phyloP scores from a whole-genome alignment of 2,797 vertebrate species.

The Rachycentron canadum region DNA sequence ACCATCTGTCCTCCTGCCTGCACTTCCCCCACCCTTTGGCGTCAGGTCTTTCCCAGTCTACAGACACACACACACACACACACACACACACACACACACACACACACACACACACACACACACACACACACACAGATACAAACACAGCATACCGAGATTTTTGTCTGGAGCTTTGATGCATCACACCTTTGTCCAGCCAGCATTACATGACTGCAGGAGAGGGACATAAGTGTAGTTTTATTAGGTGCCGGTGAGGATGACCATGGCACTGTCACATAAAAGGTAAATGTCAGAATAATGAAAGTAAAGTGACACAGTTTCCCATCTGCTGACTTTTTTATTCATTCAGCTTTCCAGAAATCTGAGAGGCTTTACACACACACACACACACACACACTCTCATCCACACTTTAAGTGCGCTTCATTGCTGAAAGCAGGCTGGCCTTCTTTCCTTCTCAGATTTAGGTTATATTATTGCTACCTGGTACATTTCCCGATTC shows the following conservation, averaged over 20 bases:
- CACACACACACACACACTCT: conserved; percentile 16
- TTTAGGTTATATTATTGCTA: conserved; percentile 67
- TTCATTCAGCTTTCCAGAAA: conserved; percentile 40
- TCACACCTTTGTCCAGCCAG: conserved; percentile 72
- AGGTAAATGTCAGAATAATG: conserved; percentile 65
- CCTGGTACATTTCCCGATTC: conserved; percentile 45
- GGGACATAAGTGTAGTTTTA: conserved; percentile 72
- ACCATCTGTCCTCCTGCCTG: conserved; percentile 94
- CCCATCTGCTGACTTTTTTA: conserved; percentile 64
- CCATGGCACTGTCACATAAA: conserved; percentile 72
- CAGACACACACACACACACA: conserved; percentile 49
- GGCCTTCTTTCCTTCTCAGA: conserved; percentile 63
- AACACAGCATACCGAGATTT: conserved; percentile 81
- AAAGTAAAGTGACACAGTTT: conserved; percentile 65
- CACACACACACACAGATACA: conserved; percentile 37
- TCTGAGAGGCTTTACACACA: conserved; percentile 21
- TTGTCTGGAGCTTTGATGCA: conserved; percentile 79
- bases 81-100: conserved; percentile 44
- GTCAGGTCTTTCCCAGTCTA: conserved; percentile 76
- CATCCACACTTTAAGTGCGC: conserved; percentile 6
- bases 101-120: conserved; percentile 22
- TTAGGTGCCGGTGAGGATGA: conserved; percentile 80
- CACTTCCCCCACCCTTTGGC: conserved; percentile 75
- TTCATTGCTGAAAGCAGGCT: conserved; percentile 36
- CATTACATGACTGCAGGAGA: conserved; percentile 61